Conservation (phyloP, 1,140 invertebrate species). For the Oryctes rhinoceros region DNA sequence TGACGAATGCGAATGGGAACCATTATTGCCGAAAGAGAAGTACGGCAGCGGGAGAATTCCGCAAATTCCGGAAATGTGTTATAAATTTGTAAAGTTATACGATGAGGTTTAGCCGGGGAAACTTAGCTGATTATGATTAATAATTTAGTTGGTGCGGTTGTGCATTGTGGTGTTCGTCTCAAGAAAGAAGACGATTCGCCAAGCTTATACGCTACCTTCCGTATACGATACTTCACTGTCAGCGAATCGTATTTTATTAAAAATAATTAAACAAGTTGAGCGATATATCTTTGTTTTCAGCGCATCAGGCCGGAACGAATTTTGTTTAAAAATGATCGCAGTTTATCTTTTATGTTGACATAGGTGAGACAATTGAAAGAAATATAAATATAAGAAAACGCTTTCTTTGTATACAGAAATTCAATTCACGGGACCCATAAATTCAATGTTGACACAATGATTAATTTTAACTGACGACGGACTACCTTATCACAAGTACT, state of each 20-base stretch:
- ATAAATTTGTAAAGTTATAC: slow-evolving; percentile 35
- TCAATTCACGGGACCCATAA: too few relatives aligned
- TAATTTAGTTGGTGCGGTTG: slow-evolving; percentile 20
- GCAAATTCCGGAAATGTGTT: slow-evolving; percentile 34
- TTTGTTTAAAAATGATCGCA: not conserved
- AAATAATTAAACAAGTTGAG: slow-evolving; percentile 6
- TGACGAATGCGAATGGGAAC: slow-evolving; percentile 19
- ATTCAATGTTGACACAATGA: too few relatives aligned
- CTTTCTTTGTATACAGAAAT: too few relatives aligned
- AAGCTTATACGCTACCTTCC: not conserved
- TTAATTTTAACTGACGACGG: too few relatives aligned
- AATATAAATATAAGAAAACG: too few relatives aligned
- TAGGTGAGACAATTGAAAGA: too few relatives aligned
- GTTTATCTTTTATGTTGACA: too few relatives aligned
- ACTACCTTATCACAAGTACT: too few relatives aligned
- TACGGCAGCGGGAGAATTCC: slow-evolving; percentile 4
- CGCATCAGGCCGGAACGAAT: not conserved
- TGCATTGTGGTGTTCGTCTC: slow-evolving; percentile 5
- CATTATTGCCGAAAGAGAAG: slow-evolving; percentile 22
- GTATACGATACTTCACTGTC: not conserved
- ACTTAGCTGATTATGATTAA: slow-evolving; percentile 35
- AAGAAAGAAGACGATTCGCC: not conserved
- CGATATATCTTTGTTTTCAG: not conserved
- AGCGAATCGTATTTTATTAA: not conserved
- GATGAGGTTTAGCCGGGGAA: slow-evolving; percentile 2